Evolutionary conservation across 2,797 vertebrate genomes (phyloP).

Genomic region (Chiloscyllium punctatum): DNA sequence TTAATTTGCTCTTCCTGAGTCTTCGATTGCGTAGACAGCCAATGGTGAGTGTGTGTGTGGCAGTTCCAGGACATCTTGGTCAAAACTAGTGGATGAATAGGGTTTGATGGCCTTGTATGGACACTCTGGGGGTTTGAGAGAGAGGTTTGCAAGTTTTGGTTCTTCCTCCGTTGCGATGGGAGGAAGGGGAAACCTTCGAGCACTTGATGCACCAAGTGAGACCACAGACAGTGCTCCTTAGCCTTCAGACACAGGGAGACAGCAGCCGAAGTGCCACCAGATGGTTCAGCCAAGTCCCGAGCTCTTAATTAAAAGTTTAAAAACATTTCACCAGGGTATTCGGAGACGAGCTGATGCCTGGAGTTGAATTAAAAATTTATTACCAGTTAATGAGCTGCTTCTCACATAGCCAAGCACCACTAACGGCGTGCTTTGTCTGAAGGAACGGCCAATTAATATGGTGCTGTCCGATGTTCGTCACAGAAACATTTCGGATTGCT

Average conservation of each 20-base stretch:
- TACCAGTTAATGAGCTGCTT: not conserved
- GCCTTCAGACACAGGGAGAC: not conserved
- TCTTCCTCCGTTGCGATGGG: not conserved
- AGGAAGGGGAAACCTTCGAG: not conserved
- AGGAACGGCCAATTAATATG: not conserved
- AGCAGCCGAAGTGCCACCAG: not conserved
- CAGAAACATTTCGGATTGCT: not conserved
- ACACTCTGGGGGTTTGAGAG: not conserved
- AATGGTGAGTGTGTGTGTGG: not conserved
- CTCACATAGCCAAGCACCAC: not conserved
- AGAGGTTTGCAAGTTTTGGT: not conserved
- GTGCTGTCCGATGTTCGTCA: not conserved
- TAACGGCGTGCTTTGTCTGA: not conserved
- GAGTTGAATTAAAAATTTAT: conserved; percentile 29
- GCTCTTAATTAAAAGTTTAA: conserved; percentile 13
- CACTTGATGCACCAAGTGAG: not conserved
- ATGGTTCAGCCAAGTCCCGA: not conserved
- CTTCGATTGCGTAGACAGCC: not conserved
- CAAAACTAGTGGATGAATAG: not conserved
- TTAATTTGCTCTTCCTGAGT: not conserved
- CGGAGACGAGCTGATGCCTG: not conserved
- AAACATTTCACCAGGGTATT: not conserved
- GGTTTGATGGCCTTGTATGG: not conserved
- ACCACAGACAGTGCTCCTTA: not conserved
- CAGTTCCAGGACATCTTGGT: too few species aligned